Percentiles rank a stretch among this genome's conserved stretches.
Conservation (phyloP, 30 jellyfish, hydroid and myxozoan species). For the Morbakka virulenta region DNA sequence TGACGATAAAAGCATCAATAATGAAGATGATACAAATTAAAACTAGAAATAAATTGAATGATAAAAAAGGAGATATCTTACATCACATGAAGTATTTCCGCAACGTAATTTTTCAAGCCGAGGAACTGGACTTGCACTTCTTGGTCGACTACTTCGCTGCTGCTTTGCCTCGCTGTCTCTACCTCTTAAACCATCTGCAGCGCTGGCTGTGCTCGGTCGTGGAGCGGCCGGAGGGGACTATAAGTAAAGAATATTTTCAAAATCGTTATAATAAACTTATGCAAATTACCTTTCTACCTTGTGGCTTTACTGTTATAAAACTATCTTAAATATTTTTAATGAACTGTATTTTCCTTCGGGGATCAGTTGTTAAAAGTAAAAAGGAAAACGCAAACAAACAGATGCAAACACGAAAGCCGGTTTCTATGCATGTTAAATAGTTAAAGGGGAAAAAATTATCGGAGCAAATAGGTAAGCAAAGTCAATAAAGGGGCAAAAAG, state of each 20-base stretch:
- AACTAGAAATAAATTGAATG: background rate
- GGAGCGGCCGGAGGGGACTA: slow-evolving; percentile 72
- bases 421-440: too few relatives aligned
- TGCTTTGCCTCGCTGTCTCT: slow-evolving; percentile 38
- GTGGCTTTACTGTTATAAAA: too few relatives aligned
- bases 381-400: too few relatives aligned
- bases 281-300: too few relatives aligned
- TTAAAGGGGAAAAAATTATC: too few relatives aligned
- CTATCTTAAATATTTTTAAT: too few relatives aligned
- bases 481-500: too few relatives aligned
- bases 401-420: too few relatives aligned
- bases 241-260: background rate
- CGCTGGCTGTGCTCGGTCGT: slow-evolving; percentile 60
- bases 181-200: background rate
- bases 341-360: too few relatives aligned
- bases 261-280: too few relatives aligned
- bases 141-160: slow-evolving; percentile 45
- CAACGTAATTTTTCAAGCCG: slow-evolving; percentile 37
- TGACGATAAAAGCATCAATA: background rate
- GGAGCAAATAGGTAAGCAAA: too few relatives aligned
- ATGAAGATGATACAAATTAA: background rate
- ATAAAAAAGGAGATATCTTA: background rate
- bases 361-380: too few relatives aligned
- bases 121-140: slow-evolving; percentile 52
- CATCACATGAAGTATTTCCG: slow-evolving; percentile 51